phyloP scores from a whole-genome alignment of 2,888 invertebrate genomes.

The Agrotis segetum region DNA sequence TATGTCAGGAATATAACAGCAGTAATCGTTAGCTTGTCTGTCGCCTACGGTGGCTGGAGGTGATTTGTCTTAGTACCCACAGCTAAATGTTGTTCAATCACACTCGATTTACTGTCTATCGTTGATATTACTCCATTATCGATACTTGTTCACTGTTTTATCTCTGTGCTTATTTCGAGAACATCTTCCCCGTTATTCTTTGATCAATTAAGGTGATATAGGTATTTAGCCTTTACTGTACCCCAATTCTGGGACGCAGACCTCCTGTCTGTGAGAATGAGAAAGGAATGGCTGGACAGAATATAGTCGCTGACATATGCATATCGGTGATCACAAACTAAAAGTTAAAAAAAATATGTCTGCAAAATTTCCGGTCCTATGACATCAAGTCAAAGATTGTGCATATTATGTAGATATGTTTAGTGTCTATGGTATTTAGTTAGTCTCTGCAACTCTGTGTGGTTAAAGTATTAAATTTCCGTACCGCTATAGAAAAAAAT shows the following conservation, averaged over 20 bases:
- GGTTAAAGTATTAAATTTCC: too few relatives aligned
- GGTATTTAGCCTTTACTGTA: background rate
- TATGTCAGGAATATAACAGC: constrained; percentile 41
- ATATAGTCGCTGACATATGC: too few relatives aligned
- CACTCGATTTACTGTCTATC: constrained; percentile 26
- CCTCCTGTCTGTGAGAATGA: background rate
- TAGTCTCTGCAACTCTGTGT: too few relatives aligned
- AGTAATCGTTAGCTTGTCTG: constrained; percentile 49
- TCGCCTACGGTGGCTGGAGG: constrained; percentile 41
- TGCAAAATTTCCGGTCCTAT: background rate
- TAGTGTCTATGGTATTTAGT: too few relatives aligned
- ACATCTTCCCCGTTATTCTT: background rate
- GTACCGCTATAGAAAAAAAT: too few relatives aligned
- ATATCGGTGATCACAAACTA: background rate
- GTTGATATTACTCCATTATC: constrained; percentile 19
- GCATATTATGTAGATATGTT: too few relatives aligned
- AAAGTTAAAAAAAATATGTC: too few relatives aligned
- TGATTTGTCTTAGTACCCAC: constrained; percentile 46
- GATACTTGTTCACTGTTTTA: background rate
- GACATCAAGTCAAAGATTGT: background rate
- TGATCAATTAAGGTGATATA: background rate
- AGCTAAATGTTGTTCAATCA: constrained; percentile 45
- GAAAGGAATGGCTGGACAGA: too few relatives aligned
- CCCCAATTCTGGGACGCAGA: background rate
- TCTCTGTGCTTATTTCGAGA: background rate